A percentile compares a stretch with the other conserved stretches of the same genome.
Conservation (phyloP, 92 coral and sea anemone genomes). For the Siderastrea siderea region DNA sequence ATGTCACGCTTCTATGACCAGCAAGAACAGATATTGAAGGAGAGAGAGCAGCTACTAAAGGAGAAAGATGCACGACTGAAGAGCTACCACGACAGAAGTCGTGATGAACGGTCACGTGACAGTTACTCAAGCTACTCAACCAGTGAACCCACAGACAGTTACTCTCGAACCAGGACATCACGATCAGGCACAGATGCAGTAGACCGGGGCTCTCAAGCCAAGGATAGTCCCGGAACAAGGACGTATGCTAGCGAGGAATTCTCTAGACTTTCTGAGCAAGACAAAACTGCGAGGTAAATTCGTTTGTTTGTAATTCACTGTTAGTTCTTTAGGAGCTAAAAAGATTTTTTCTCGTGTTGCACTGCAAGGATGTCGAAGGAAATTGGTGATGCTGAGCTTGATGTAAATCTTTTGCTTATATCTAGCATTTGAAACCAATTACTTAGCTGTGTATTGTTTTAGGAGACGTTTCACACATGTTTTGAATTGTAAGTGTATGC, state of each 20-base stretch:
- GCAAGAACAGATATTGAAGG: conserved; percentile 68
- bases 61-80: conserved; percentile 41
- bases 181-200: conserved; percentile 55
- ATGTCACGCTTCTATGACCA: conserved; percentile 64
- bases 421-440: no score
- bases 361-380: no score
- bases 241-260: conserved; percentile 92
- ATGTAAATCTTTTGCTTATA: no score
- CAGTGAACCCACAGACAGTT: conserved; percentile 72
- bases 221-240: conserved; percentile 63
- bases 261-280: conserved; percentile 64
- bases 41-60: conserved; percentile 61
- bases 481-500: no score
- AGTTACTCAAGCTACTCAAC: conserved; percentile 69
- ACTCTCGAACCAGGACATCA: conserved; percentile 78
- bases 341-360: no score
- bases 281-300: conserved; percentile 64
- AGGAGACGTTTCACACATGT: no score
- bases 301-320: neutral
- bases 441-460: no score
- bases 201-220: conserved; percentile 66
- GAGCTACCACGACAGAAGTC: conserved; percentile 49
- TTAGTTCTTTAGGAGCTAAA: neutral
- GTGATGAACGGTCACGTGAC: conserved; percentile 60
- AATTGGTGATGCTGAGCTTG: no score